phyloP scores from a whole-genome alignment of 1,140 invertebrate genomes.

The Ceratina australensis region DNA sequence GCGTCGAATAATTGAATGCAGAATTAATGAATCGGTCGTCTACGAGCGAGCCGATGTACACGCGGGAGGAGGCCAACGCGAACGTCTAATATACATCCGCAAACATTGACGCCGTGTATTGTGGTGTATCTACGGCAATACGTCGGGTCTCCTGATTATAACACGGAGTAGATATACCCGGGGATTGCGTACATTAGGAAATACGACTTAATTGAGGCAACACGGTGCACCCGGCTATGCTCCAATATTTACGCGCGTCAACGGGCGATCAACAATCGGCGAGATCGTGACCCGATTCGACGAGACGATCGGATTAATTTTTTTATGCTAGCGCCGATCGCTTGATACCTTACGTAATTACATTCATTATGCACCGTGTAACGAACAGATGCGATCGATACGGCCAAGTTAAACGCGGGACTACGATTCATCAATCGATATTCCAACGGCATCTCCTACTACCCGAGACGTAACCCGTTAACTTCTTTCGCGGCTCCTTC shows the following conservation, averaged over 20 bases:
- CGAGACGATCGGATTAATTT: background rate
- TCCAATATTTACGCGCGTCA: constrained; percentile 54
- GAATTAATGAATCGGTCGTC: constrained; percentile 62
- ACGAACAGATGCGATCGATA: constrained; percentile 9
- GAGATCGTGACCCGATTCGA: background rate
- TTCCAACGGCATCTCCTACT: constrained; percentile 31
- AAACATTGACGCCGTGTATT: constrained; percentile 49
- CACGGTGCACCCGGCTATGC: constrained; percentile 16
- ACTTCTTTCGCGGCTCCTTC: constrained; percentile 40
- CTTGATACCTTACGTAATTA: background rate
- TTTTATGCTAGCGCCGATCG: background rate
- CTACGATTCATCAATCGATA: constrained; percentile 50
- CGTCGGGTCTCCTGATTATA: constrained; percentile 43
- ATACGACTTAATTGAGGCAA: constrained; percentile 55
- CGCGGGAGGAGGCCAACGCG: constrained; percentile 35
- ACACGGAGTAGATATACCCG: constrained; percentile 31
- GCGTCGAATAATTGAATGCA: constrained; percentile 36
- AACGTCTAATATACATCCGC: constrained; percentile 59
- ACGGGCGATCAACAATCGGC: constrained; percentile 23
- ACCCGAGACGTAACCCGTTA: constrained; percentile 48
- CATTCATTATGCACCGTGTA: background rate
- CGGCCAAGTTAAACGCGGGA: background rate
- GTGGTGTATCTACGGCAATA: constrained; percentile 23
- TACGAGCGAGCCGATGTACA: constrained; percentile 38
- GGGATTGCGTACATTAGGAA: constrained; percentile 40